These are phyloP conservation scores for Chrysaora quinquecirrha DNA, from an alignment of 30 jellyfish, hydroid and myxozoan genomes.

Conservation along the genomic window DNA sequence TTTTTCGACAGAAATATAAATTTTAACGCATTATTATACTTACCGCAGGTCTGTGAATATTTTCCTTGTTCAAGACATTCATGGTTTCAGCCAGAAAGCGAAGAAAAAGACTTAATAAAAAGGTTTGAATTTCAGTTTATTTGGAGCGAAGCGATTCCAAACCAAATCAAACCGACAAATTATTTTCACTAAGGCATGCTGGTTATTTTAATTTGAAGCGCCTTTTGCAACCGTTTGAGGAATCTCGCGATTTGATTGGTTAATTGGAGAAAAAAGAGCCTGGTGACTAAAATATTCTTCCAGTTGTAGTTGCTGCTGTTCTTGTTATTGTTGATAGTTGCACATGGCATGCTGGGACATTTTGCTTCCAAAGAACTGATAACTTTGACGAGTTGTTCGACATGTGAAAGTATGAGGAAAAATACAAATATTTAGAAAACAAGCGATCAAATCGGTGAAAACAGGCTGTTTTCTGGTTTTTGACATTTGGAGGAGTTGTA, in stretches of 20 bases:
- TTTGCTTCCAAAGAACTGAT: too few relatives aligned
- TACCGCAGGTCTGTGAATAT: not conserved
- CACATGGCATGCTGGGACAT: too few relatives aligned
- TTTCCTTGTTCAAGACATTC: conserved; percentile 4
- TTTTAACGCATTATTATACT: too few relatives aligned
- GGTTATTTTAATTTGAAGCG: conserved; percentile 29
- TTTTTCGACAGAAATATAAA: too few relatives aligned
- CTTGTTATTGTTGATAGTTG: not conserved
- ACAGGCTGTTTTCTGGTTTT: too few relatives aligned
- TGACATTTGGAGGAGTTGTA: too few relatives aligned
- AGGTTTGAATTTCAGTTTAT: not conserved
- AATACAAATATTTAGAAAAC: too few relatives aligned
- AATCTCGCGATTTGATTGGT: conserved; percentile 39
- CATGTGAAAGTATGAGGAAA: too few relatives aligned
- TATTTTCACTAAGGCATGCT: conserved; percentile 16
- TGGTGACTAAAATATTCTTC: not conserved
- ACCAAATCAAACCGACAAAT: conserved; percentile 1
- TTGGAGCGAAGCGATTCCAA: too few relatives aligned
- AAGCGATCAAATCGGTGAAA: too few relatives aligned
- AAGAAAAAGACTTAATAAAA: not conserved
- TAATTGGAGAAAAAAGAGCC: not conserved
- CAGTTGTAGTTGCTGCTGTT: not conserved
- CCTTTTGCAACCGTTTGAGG: conserved; percentile 24
- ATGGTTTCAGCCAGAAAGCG: not conserved
- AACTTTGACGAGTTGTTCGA: too few relatives aligned